Percentiles rank a stretch among this genome's conserved stretches.
Evolutionary conservation across 2,888 invertebrate species (phyloP).

Genomic region (Rosalia funebris): DNA sequence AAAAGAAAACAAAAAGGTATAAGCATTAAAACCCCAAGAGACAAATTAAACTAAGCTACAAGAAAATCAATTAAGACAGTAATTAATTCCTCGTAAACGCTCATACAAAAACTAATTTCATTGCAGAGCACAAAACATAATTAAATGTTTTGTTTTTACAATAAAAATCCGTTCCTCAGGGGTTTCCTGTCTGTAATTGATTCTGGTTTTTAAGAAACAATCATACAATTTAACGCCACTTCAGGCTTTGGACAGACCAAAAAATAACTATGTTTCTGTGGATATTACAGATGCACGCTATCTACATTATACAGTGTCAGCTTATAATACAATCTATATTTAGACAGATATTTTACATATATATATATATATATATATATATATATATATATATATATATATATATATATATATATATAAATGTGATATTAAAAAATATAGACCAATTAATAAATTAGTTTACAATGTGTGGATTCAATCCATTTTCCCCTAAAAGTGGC

Average conservation of each 20-base stretch:
- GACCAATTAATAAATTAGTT: no score
- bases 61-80: constrained; percentile 61
- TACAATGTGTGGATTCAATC: no score
- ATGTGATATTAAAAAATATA: no score
- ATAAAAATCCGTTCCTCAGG: constrained; percentile 56
- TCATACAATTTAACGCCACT: constrained; percentile 55
- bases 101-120: constrained; percentile 60
- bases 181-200: constrained; percentile 56
- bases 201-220: constrained; percentile 51
- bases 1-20: constrained; percentile 48
- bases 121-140: constrained; percentile 60
- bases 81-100: constrained; percentile 61
- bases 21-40: constrained; percentile 53
- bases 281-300: no score
- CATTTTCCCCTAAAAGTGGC: no score
- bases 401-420: no score
- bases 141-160: constrained; percentile 60
- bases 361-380: no score
- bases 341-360: no score
- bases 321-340: no score
- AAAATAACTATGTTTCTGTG: background rate
- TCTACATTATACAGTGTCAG: no score
- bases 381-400: no score
- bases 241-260: constrained; percentile 25
- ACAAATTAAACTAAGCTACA: constrained; percentile 58